Conservation (phyloP, 2,888 invertebrate genomes). For the Perizoma affinitatum region DNA sequence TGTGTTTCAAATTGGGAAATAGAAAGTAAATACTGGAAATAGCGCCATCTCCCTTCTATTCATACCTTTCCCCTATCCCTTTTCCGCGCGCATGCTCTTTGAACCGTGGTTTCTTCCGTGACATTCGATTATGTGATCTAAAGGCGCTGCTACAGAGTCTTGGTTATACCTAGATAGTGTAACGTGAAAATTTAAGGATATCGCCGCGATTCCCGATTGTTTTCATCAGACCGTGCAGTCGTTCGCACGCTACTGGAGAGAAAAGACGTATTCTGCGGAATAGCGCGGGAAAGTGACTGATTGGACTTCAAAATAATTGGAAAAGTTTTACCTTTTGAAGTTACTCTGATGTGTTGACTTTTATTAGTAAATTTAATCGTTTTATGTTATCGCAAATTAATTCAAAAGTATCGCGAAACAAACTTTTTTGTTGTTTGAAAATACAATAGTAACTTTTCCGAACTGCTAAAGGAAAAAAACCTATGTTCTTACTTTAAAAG, state of each 20-base stretch:
- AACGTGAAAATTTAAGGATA: slow-evolving; percentile 32
- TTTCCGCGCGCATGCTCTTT: slow-evolving; percentile 69
- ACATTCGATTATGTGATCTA: slow-evolving; percentile 54
- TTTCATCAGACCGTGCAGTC: slow-evolving; percentile 51
- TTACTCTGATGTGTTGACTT: not conserved
- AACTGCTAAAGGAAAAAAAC: too few species aligned
- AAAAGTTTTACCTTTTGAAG: slow-evolving; percentile 22
- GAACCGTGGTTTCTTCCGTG: slow-evolving; percentile 31
- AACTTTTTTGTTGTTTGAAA: too few species aligned
- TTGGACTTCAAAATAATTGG: slow-evolving; percentile 26
- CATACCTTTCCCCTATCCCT: slow-evolving; percentile 36
- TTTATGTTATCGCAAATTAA: not conserved
- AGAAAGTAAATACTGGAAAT: slow-evolving; percentile 44
- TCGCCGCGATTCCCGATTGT: slow-evolving; percentile 49
- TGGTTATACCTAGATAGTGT: slow-evolving; percentile 30
- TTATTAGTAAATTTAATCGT: not conserved
- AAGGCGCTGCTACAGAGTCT: slow-evolving; percentile 44
- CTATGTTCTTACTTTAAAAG: not conserved
- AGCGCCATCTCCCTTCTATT: slow-evolving; percentile 46
- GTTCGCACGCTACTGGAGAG: slow-evolving; percentile 41
- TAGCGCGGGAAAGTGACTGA: slow-evolving; percentile 12
- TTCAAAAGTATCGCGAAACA: slow-evolving; percentile 10
- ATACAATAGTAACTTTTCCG: too few species aligned
- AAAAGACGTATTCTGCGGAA: slow-evolving; percentile 39
- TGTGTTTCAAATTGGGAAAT: slow-evolving; percentile 47